Evolutionary conservation across 2,888 invertebrate genomes (phyloP).

Genomic region (Eupithecia centaureata): DNA sequence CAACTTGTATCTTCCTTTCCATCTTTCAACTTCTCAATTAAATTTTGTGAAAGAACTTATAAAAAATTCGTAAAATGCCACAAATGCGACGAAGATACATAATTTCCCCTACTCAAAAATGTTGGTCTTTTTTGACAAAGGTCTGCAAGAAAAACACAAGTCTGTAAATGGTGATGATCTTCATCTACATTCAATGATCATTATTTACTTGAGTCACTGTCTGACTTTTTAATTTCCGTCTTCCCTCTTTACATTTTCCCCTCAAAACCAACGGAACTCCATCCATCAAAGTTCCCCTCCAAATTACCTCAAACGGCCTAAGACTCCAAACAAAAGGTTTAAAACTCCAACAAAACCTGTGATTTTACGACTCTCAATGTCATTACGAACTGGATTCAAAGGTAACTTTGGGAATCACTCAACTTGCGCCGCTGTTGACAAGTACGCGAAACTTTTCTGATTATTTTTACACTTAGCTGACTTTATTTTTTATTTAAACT

Average conservation of each 20-base stretch:
- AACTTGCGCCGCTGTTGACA: slow-evolving; percentile 62
- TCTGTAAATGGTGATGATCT: not conserved
- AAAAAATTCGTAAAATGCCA: too few relatives aligned
- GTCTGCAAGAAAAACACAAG: not conserved
- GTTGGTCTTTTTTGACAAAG: too few relatives aligned
- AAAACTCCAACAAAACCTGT: slow-evolving; percentile 37
- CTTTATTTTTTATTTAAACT: not conserved
- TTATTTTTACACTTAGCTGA: slow-evolving; percentile 46
- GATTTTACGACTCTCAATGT: slow-evolving; percentile 48
- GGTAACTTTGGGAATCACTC: slow-evolving; percentile 58
- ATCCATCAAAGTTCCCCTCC: slow-evolving; percentile 19
- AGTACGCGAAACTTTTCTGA: slow-evolving; percentile 67
- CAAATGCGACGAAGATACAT: too few relatives aligned
- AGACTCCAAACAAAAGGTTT: slow-evolving; percentile 36
- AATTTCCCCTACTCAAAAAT: too few relatives aligned
- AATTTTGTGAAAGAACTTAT: too few relatives aligned
- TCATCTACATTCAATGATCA: not conserved
- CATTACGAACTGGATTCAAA: slow-evolving; percentile 45
- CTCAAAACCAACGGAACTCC: slow-evolving; percentile 9
- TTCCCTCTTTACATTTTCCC: not conserved
- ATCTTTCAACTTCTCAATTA: too few relatives aligned
- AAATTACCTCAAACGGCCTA: slow-evolving; percentile 31
- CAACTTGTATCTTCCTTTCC: too few relatives aligned
- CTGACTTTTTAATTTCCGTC: slow-evolving; percentile 10
- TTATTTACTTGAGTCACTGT: not conserved